phyloP scores from a whole-genome alignment of 2,888 invertebrate species.

The Temnothorax unifasciatus region DNA sequence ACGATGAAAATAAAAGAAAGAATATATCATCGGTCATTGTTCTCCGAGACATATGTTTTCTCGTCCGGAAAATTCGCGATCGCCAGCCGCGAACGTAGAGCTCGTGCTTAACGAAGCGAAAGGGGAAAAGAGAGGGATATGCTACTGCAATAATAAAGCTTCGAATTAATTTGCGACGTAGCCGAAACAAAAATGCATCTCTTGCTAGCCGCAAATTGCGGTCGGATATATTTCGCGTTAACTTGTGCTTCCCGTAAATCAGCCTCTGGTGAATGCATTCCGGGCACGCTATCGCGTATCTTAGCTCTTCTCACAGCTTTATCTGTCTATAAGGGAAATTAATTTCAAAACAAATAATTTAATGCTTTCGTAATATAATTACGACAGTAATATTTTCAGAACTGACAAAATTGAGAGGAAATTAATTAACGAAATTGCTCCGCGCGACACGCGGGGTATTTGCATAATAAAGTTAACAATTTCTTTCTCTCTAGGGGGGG shows the following conservation, averaged over 20 bases:
- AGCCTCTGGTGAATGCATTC: constrained; percentile 9
- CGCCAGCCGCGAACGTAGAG: not conserved
- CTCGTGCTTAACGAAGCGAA: constrained; percentile 19
- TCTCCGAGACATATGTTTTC: not conserved
- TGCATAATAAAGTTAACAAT: constrained; percentile 4
- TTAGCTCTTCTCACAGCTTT: constrained; percentile 14
- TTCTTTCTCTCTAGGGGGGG: not conserved
- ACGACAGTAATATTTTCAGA: not conserved
- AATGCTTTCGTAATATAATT: not conserved
- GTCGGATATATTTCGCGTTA: constrained; percentile 48
- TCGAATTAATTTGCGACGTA: constrained; percentile 35
- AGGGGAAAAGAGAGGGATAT: not conserved
- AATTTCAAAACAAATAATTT: not conserved
- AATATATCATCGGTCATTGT: constrained; percentile 15
- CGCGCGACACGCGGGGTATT: not conserved
- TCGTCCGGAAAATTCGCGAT: constrained; percentile 27
- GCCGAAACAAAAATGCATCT: constrained; percentile 29
- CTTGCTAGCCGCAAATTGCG: constrained; percentile 39
- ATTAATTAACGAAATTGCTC: constrained; percentile 11
- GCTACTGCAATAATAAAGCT: constrained; percentile 44
- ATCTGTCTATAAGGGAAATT: not conserved
- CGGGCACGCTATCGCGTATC: not conserved
- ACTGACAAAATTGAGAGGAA: not conserved
- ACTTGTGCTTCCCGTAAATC: constrained; percentile 50
- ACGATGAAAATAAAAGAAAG: not conserved